Base-by-base conservation (phyloP, 2,888 invertebrate species). In the Creontiades dilutus region DNA sequence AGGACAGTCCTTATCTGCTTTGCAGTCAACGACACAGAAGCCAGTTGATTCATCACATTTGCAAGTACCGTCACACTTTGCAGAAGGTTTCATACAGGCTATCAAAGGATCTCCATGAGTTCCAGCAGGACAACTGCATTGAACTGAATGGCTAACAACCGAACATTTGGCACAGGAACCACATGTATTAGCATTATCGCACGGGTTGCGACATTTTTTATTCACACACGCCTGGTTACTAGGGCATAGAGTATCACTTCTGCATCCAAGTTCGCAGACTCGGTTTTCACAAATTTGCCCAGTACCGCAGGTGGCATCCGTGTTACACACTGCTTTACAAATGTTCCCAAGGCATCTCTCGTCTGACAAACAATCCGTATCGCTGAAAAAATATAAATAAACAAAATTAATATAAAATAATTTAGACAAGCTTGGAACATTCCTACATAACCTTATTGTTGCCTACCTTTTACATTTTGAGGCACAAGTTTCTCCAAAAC, bases 281-380 rank as follows among this genome's bases (percentile, higher is more conserved):
- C 97, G 95, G 92, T 96, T 97, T 93, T 97, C 96, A 92, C 98
- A 98, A 92, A 98, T 97, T 93, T 97, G 97, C 91, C 96, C 96
- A 16, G 95, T 94, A 27, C 95, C 95, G 92, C 98, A 98, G 90
- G 96, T 96, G 16, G 96, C 95, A 93, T 98, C 98, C 87, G 96
- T 97, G 93, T 97, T 98, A 93, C 98, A 98, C 48, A 98, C 96
- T 0, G 96, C 95, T 93, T 96, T 96, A 92, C 98, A 98, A 87
- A 96, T 95, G 78, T 97, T 97, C 89, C 95, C 95, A 91, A 97
- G 95, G 93, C 98, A 98, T 92, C 97, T 95, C 93, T 98, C 98
- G 92, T 97, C 97, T 19, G 96, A 95, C 91, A 98, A 94, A 93
- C 98, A 98, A 92, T 96, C 96, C 78, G 94, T 95, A 93, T 98